These are phyloP conservation scores for Phymatocera aterrima DNA, from an alignment of 2,888 invertebrate species.

Conservation along the genomic window DNA sequence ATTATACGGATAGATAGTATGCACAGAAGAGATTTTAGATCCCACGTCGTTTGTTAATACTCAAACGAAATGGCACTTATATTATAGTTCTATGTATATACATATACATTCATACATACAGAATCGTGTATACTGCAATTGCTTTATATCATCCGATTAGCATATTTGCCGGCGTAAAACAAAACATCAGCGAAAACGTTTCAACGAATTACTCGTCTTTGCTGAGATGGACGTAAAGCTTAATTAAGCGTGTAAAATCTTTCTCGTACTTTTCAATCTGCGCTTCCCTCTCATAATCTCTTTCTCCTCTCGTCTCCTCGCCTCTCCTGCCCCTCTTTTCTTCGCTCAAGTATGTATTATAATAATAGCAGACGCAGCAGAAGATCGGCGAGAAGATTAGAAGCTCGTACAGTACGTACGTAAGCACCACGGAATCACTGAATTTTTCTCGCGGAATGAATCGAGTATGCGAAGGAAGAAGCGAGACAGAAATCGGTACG, in stretches of 20 bases:
- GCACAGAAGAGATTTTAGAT: not conserved
- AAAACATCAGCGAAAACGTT: constrained; percentile 16
- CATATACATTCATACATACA: no score
- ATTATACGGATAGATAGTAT: not conserved
- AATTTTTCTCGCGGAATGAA: not conserved
- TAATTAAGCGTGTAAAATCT: constrained; percentile 21
- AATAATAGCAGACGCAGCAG: not conserved
- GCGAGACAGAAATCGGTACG: no score
- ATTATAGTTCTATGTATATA: no score
- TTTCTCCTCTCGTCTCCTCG: not conserved
- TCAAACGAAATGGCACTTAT: not conserved
- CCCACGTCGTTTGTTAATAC: not conserved
- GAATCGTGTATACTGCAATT: not conserved
- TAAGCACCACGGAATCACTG: not conserved
- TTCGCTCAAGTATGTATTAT: no score
- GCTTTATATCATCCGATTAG: constrained; percentile 11
- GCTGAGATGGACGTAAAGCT: not conserved
- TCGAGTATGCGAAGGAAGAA: no score
- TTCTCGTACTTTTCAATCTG: constrained; percentile 16
- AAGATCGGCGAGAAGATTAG: not conserved
- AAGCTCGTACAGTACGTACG: not conserved
- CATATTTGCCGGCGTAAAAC: constrained; percentile 8
- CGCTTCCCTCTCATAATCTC: not conserved
- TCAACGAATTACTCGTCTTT: not conserved
- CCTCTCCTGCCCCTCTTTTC: not conserved